Evolutionary conservation across 2,797 vertebrate species (phyloP), one percentile per base, ranked within the genome.

Genomic region (Luscinia luscinia): DNA sequence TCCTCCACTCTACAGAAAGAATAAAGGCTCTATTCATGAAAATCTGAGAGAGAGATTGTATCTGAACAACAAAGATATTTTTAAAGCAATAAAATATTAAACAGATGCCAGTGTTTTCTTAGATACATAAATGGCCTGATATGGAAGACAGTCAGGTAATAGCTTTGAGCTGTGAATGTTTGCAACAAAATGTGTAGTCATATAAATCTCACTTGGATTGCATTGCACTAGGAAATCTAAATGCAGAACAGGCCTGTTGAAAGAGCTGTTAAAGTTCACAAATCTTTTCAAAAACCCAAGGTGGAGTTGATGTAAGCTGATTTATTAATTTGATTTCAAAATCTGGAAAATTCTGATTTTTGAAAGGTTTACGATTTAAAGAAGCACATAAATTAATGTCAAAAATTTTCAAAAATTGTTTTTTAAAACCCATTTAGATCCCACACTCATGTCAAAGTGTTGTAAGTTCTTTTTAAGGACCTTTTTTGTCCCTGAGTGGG

Each of bases 41-140:
- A 89, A 87, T 51, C 72, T 70, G 92, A 54, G 32, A 73, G 68
- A 0, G 0, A 92, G 72, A 93, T 85, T 92, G 70, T 77, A 95
- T 83, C 87, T 81, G 68, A 93, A 77, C 85, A 95, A 90, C 68
- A 95, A 85, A 94, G 92, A 91, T 87, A 89, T 93, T 92, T 95
- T 90, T 93, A 76, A 93, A 90, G 61, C 87, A 95, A 89, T 95
- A 81, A 92, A 95, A 87, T 92, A 96, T 94, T 95, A 92, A 95
- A 92, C 75, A 92, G 84, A 95, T 93, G 90, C 84, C 89, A 90
- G 73, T 93, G 89, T 94, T 94, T 94, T 92, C 70, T 78, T 80
- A 94, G 89, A 75, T 68, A 87, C 89, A 74, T 83, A 95, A 94
- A 95, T 87, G 84, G 36, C 68, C 72, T 93, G 92, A 94, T 95